Evolutionary conservation across 2,113 vertebrate species (phyloP).

Genomic region (Trochalopteron elliotii): DNA sequence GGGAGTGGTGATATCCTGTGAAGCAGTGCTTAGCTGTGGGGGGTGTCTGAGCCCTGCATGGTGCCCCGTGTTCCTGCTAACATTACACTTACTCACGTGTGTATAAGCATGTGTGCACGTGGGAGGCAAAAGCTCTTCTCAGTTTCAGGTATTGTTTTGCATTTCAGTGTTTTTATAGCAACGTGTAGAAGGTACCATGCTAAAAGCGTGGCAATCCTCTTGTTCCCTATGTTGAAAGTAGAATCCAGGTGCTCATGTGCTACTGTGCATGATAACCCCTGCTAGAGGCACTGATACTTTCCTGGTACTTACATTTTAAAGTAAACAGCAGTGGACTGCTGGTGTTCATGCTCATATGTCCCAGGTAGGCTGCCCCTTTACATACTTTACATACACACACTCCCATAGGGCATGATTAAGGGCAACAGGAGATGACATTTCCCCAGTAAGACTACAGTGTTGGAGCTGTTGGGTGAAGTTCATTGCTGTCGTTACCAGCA

Average conservation of each 20-base stretch:
- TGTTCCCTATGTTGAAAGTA: background rate
- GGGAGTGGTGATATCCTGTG: fast-evolving
- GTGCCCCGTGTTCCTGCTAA: background rate
- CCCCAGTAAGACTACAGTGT: background rate
- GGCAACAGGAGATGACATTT: background rate
- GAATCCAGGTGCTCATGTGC: background rate
- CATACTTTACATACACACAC: background rate
- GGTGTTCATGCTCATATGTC: background rate
- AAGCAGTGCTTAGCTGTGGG: background rate
- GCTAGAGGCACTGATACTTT: background rate
- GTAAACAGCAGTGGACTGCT: background rate
- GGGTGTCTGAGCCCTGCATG: fast-evolving
- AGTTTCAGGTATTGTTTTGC: background rate
- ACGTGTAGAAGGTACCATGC: background rate
- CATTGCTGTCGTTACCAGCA: background rate
- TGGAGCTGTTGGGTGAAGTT: background rate
- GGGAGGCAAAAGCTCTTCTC: background rate
- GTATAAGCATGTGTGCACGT: fast-evolving
- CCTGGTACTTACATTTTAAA: background rate
- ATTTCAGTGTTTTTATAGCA: background rate
- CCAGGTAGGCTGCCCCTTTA: background rate
- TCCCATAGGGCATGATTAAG: background rate
- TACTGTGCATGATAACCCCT: background rate
- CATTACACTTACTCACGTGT: background rate
- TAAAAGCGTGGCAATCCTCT: background rate